Percentiles rank a stretch among this genome's conserved stretches.
Evolutionary conservation across 1,140 invertebrate species (phyloP).

Genomic region (Whitmania pigra): DNA sequence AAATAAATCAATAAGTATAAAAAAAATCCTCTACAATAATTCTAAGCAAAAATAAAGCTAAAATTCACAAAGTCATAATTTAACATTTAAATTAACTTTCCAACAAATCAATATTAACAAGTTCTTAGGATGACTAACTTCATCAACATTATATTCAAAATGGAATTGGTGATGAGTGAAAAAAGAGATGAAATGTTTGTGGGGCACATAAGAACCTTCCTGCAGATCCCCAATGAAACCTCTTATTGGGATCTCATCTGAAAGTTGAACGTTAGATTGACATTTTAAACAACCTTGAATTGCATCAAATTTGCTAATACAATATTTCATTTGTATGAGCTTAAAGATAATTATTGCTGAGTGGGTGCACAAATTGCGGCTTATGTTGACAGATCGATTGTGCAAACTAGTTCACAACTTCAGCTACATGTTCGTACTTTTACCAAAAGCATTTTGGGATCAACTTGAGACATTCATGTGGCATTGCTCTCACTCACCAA

Average conservation of each 20-base stretch:
- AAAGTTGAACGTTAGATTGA: neutral
- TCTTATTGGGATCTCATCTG: conserved; percentile 46
- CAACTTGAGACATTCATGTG: neutral
- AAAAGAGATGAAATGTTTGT: conserved; percentile 45
- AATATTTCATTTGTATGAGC: neutral
- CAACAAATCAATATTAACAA: too few relatives aligned
- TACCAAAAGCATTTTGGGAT: too few relatives aligned
- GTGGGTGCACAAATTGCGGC: neutral
- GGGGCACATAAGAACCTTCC: conserved; percentile 46
- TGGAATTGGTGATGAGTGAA: conserved; percentile 47
- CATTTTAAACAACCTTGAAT: neutral
- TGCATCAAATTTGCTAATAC: neutral
- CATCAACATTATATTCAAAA: conserved; percentile 45
- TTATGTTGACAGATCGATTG: neutral
- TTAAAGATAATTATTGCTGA: neutral
- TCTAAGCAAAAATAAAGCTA: too few relatives aligned
- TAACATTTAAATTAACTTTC: neutral
- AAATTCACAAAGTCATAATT: too few relatives aligned
- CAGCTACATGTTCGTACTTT: too few relatives aligned
- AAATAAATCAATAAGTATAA: too few relatives aligned
- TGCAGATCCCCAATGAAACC: conserved; percentile 48
- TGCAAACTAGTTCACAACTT: neutral
- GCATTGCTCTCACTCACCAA: conserved; percentile 36
- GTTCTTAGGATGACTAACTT: conserved; percentile 32
- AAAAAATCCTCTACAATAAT: too few relatives aligned